phyloP scores from a whole-genome alignment of 2,888 invertebrate species.

The Hirtodrosophila histrioides region DNA sequence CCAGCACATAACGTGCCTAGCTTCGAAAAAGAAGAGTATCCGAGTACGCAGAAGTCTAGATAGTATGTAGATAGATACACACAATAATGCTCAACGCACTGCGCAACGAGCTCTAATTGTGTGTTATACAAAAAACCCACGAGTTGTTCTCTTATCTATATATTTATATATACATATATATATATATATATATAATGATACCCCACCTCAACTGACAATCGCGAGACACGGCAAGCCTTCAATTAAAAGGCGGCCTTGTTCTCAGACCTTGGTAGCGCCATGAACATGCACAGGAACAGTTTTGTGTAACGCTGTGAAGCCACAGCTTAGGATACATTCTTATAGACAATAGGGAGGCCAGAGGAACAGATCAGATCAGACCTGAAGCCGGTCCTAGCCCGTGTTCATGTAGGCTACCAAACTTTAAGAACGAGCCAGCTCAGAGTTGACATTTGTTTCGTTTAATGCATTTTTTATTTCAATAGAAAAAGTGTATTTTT shows the following conservation, averaged over 20 bases:
- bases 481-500: conserved; percentile 74
- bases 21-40: too few relatives aligned
- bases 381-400: neutral
- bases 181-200: too few relatives aligned
- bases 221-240: conserved; percentile 10
- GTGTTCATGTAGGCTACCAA: conserved; percentile 70
- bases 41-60: neutral
- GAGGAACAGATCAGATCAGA: neutral
- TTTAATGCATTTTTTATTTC: conserved; percentile 74
- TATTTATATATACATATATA: too few relatives aligned
- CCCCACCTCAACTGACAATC: neutral
- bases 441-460: conserved; percentile 56
- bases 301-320: neutral
- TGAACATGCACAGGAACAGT: conserved; percentile 46
- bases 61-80: too few relatives aligned
- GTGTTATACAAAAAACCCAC: too few relatives aligned
- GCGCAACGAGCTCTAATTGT: too few relatives aligned
- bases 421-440: conserved; percentile 79
- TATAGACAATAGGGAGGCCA: conserved; percentile 4
- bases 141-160: too few relatives aligned
- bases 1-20: conserved; percentile 8
- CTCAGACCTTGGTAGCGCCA: conserved; percentile 77
- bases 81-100: too few relatives aligned
- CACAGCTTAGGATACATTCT: neutral
- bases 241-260: conserved; percentile 77